Conservation (phyloP, 2,797 vertebrate genomes). For the Sandelia bainsii region DNA sequence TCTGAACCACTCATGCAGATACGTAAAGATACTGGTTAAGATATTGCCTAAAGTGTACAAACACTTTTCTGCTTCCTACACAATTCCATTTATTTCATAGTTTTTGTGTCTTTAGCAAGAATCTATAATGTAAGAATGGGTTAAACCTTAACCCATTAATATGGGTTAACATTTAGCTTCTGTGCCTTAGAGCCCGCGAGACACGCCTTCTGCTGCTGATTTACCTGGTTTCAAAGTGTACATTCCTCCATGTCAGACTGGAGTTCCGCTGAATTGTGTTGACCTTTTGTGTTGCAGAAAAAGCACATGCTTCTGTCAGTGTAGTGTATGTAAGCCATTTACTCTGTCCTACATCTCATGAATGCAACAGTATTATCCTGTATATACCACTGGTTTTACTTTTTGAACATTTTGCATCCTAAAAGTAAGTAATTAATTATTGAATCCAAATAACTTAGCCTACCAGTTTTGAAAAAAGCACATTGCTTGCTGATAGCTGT, state of each 20-base stretch:
- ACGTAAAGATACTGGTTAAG: too few relatives aligned
- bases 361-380: not conserved
- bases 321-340: not conserved
- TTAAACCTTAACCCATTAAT: not conserved
- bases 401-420: too few relatives aligned
- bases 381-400: too few relatives aligned
- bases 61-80: too few relatives aligned
- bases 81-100: too few relatives aligned
- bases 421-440: too few relatives aligned
- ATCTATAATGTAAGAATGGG: too few relatives aligned
- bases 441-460: not conserved
- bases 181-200: not conserved
- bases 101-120: too few relatives aligned
- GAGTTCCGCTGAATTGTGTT: not conserved
- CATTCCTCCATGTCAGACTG: not conserved
- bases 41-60: too few relatives aligned
- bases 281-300: not conserved
- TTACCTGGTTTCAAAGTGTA: constrained; percentile 1
- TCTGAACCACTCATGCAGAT: too few relatives aligned
- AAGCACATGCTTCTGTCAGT: not conserved
- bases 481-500: too few relatives aligned
- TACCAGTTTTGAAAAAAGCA: not conserved
- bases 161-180: not conserved
- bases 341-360: not conserved
- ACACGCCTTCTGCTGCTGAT: constrained; percentile 15